phyloP scores from a whole-genome alignment of 2,888 invertebrate genomes.

The Sceliomorpha sp. region DNA sequence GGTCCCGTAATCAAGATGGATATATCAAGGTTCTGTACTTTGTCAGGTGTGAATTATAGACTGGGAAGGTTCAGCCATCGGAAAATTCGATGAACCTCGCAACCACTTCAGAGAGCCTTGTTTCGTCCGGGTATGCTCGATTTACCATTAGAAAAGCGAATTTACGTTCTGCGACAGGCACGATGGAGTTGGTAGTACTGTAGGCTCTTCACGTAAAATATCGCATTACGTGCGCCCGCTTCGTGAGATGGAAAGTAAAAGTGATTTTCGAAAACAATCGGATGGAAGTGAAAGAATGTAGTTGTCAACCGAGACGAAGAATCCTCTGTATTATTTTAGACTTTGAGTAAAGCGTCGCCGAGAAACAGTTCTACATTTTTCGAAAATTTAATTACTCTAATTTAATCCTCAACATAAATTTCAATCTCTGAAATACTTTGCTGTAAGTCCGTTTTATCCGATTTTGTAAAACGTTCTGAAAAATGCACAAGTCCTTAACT shows the following conservation, averaged over 20 bases:
- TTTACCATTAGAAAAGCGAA: conserved; percentile 16
- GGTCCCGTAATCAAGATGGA: conserved; percentile 1
- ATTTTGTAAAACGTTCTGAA: neutral
- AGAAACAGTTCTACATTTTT: too few species aligned
- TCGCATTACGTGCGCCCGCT: neutral
- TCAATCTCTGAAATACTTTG: too few species aligned
- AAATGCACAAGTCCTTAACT: conserved; percentile 36
- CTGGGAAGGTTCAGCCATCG: neutral
- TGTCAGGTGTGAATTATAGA: conserved; percentile 1
- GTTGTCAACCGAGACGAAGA: too few species aligned
- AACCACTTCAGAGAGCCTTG: conserved; percentile 4
- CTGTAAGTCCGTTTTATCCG: too few species aligned
- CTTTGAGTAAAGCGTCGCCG: too few species aligned
- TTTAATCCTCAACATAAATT: too few species aligned
- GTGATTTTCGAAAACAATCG: neutral
- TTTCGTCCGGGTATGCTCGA: conserved; percentile 4
- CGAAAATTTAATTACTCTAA: too few species aligned
- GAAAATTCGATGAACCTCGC: conserved; percentile 21
- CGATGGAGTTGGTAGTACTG: neutral
- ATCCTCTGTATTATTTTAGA: too few species aligned
- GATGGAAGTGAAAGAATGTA: too few species aligned
- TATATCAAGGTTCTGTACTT: conserved; percentile 3
- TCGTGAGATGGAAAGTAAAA: conserved; percentile 2
- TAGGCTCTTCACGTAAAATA: conserved; percentile 5
- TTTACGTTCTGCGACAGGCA: conserved; percentile 7